Conservation (phyloP, 2,797 vertebrate species). For the Channallabes apus region DNA sequence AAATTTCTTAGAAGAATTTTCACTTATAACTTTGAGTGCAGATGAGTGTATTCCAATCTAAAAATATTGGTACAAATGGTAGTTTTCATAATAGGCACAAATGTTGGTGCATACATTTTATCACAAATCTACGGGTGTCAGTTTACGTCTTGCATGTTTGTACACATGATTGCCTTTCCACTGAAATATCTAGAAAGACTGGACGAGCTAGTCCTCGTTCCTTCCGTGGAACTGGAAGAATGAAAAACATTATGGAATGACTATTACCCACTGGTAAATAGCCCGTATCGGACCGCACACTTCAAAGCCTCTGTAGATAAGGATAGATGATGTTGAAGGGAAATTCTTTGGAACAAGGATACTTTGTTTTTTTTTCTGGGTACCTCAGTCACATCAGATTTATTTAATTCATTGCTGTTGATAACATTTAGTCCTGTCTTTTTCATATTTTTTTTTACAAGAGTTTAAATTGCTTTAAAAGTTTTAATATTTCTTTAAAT, state of each 20-base stretch:
- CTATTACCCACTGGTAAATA: background rate
- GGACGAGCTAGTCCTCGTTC: background rate
- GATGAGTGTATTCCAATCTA: too few species aligned
- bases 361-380: background rate
- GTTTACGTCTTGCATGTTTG: too few species aligned
- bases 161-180: too few species aligned
- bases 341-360: slow-evolving; percentile 31
- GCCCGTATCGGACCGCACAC: background rate
- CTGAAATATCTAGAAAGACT: background rate
- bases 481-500: background rate
- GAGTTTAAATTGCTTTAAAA: background rate
- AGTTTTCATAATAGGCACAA: too few species aligned
- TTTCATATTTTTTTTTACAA: too few species aligned
- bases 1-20: too few species aligned
- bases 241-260: too few species aligned
- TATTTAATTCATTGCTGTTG: background rate
- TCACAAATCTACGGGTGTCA: too few species aligned
- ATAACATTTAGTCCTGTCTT: background rate
- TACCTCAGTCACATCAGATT: background rate
- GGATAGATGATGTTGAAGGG: background rate
- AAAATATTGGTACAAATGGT: too few species aligned
- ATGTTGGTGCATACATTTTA: too few species aligned
- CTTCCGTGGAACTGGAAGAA: slow-evolving; percentile 14
- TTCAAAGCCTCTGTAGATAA: background rate
- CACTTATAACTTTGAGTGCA: too few species aligned